phyloP scores from a whole-genome alignment of 2,797 vertebrate species.

The Melopsittacus undulatus region DNA sequence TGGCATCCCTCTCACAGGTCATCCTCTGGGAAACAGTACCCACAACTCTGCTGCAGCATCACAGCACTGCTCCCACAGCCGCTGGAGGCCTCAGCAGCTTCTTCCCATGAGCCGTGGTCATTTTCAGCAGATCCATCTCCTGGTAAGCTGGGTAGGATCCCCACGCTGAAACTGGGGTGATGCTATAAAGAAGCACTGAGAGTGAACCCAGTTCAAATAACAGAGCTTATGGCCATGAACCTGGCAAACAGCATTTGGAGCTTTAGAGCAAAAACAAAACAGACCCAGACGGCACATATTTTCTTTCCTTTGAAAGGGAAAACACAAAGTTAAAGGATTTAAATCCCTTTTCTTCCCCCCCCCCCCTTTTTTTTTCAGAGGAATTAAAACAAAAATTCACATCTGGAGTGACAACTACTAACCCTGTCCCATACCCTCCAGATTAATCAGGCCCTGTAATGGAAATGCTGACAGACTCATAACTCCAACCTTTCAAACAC shows the following conservation, averaged over 20 bases:
- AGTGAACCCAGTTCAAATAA: not conserved
- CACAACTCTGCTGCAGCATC: not conserved
- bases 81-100: not conserved
- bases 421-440: constrained; percentile 19
- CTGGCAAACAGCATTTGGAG: constrained; percentile 51
- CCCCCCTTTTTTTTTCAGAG: not conserved
- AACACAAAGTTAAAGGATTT: constrained; percentile 72
- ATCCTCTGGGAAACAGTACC: not conserved
- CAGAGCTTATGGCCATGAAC: not conserved
- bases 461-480: constrained; percentile 64
- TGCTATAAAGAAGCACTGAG: not conserved
- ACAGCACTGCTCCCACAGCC: no score
- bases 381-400: constrained; percentile 78
- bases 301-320: constrained; percentile 72
- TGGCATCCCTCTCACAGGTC: rapidly evolving
- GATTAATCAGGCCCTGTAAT: constrained; percentile 67
- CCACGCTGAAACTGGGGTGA: not conserved
- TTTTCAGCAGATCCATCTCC: not conserved
- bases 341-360: not conserved
- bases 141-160: not conserved
- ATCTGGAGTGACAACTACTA: constrained; percentile 73
- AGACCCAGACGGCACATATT: constrained; percentile 61
- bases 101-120: not conserved
- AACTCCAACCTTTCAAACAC: constrained; percentile 55
- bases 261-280: constrained; percentile 46